phyloP scores from a whole-genome alignment of 2,797 vertebrate genomes.

The Parauchenoglanis punctatus region DNA sequence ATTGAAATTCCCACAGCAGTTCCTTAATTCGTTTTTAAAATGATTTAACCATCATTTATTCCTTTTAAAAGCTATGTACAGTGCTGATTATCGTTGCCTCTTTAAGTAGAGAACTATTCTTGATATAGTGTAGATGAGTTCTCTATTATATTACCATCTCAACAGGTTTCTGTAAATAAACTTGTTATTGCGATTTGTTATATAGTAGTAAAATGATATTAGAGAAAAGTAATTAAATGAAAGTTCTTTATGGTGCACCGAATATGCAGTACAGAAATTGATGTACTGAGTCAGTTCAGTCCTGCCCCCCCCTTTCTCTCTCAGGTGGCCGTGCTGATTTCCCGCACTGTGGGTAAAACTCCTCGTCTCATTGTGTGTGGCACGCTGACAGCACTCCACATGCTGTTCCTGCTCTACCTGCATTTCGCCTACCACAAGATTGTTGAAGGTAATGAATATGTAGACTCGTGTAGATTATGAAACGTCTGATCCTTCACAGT shows the following conservation, averaged over 20 bases:
- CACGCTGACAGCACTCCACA: slow-evolving; percentile 85
- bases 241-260: background rate
- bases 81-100: background rate
- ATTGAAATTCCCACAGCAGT: background rate
- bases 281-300: background rate
- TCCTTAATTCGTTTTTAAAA: background rate
- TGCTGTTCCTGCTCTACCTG: slow-evolving; percentile 96
- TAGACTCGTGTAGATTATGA: background rate
- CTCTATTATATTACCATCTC: background rate
- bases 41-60: background rate
- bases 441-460: slow-evolving; percentile 84
- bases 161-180: background rate
- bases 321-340: slow-evolving; percentile 89
- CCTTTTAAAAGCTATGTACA: background rate
- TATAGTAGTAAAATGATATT: background rate
- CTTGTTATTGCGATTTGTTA: background rate
- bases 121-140: background rate
- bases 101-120: background rate
- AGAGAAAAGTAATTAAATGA: background rate
- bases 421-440: slow-evolving; percentile 97
- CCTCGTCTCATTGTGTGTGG: slow-evolving; percentile 92
- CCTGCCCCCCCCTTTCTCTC: background rate
- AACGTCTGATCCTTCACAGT: background rate
- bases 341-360: slow-evolving; percentile 90
- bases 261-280: background rate